Evolutionary conservation across 92 coral and sea anemone species (phyloP).

Genomic region (Chrysogorgia sp.): DNA sequence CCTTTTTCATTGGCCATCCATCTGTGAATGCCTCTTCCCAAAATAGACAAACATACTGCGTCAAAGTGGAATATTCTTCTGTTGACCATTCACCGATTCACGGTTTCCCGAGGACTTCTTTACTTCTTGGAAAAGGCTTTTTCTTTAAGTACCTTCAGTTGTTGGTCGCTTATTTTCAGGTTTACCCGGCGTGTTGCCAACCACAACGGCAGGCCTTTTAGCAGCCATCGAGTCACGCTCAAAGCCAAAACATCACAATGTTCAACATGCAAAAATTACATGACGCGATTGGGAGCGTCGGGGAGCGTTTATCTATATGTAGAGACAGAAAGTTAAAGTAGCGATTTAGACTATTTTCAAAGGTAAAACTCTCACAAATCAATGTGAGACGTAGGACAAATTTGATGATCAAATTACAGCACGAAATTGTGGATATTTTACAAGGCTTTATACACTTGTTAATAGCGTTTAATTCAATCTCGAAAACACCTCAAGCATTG

Average conservation of each 20-base stretch:
- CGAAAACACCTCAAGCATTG: slow-evolving; percentile 8
- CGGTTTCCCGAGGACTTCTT: not conserved
- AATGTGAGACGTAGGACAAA: slow-evolving; percentile 2
- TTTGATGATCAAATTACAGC: slow-evolving; percentile 41
- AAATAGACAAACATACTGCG: slow-evolving; percentile 63
- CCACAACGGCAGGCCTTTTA: slow-evolving; percentile 32
- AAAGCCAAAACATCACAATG: slow-evolving; percentile 3
- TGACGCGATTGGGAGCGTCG: slow-evolving; percentile 52
- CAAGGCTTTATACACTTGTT: not conserved
- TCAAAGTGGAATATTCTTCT: slow-evolving; percentile 51
- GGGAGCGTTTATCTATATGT: slow-evolving; percentile 53
- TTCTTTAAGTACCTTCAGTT: not conserved
- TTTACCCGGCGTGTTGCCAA: slow-evolving; percentile 51
- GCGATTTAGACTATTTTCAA: not conserved
- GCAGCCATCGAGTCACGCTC: slow-evolving; percentile 36
- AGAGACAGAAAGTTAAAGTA: slow-evolving; percentile 29
- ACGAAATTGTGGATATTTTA: slow-evolving; percentile 21
- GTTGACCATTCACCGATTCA: slow-evolving; percentile 43
- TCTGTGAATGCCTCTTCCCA: slow-evolving; percentile 58
- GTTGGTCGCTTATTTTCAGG: slow-evolving; percentile 1
- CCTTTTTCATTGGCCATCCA: slow-evolving; percentile 58
- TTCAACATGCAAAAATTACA: slow-evolving; percentile 19
- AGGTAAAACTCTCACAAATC: not conserved
- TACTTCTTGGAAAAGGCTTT: no score
- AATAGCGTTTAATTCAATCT: not conserved